Evolutionary conservation across 2,888 invertebrate species (phyloP), one percentile per base, ranked within the genome.

Genomic region (Linhomoeus sp.): DNA sequence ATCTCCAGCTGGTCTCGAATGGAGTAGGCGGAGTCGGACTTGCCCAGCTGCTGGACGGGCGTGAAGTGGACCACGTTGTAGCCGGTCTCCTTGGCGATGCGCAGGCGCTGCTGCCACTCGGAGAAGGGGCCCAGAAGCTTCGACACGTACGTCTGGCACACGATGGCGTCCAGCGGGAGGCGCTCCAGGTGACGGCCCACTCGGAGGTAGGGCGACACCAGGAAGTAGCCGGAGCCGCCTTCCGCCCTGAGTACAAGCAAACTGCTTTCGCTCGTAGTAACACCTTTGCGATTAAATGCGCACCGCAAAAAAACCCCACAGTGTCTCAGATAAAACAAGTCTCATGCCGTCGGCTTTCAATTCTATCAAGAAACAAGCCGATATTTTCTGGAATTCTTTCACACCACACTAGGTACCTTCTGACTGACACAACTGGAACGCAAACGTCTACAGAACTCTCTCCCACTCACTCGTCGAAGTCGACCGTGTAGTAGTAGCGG

Each of bases 1-100:
- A 90, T 71, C 56, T 76, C 76, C 44, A 82, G 73, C 69, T 94
- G 94, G 68, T 92, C 78, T 41, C 78, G 76, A 53, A 97, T 70
- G 59, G 87, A 88, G 71, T 99, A 99, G 22, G 81, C 77, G 9
- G 92, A 92, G 60, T 80, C 77, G 0, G 94, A 94, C 15, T 68
- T 77, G 48, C 94, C 94, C 29, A 97, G 73, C 71, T 81, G 80
- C 78, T 86, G 72, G 22, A 71, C 57, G 9, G 44, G 44, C 12
- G 92, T 88, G 66, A 94, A 86, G 70, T 94, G 94, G 49, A 94
- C 72, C 75, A 88, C 78, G 70, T 97, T 99, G 70, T 94, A 97
- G 24, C 88, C 88, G 52, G 80, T 75, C 67, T 87, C 82, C 63
- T 76, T 76, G 43, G 86, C 75, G 43, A 88, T 86, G 51, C 75